Evolutionary conservation across 1,140 invertebrate species (phyloP), one percentile per base, ranked within the genome.

Genomic region (Drosophila virilis): DNA sequence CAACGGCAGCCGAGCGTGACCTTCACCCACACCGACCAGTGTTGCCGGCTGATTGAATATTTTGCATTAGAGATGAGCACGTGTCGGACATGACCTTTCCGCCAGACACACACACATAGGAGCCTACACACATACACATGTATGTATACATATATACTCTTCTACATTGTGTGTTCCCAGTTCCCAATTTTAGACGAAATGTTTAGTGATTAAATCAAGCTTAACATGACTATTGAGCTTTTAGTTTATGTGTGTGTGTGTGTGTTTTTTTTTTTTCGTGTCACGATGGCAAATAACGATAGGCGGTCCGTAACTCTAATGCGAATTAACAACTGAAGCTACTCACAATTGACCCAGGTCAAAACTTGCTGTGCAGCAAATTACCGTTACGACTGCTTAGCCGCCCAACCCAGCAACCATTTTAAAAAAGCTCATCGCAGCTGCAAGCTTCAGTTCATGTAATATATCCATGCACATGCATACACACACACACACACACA

Each of bases 1-100:
- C 17, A 17, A 6, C 28, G 46, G 46, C 46, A 28, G 46, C 46
- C 28, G 46, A 28, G 46, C 6, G 22, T 12, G 46, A 48, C 46
- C 46, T 48, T 48, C 46, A 32, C 46, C 28, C 46, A 48, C 28
- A 48, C 46, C 17, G 9, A 13, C 8, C 17, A 48, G 10, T 17
- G 46, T 48, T 48, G 22, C 46, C 46, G 46, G 46, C 46, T 48
- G 17, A 48, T 28, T 48, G 46, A 48, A 48, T 48, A 48, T 32
- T 28, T 48, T 48, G 46, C 46, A 48, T 28, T 48, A 12, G 46
- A 48, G 46, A 48, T 48, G 46, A 48, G 46, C 10, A 8, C 13
- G 42, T 45, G 42, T 1, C 5, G 4, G 46, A 22, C 9, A 48
- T 28, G 17, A 3, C 22, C 22, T 28, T 28, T 28, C 3, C 2